Conservation (phyloP, 2,888 invertebrate genomes). For the Malacosoma neustria region DNA sequence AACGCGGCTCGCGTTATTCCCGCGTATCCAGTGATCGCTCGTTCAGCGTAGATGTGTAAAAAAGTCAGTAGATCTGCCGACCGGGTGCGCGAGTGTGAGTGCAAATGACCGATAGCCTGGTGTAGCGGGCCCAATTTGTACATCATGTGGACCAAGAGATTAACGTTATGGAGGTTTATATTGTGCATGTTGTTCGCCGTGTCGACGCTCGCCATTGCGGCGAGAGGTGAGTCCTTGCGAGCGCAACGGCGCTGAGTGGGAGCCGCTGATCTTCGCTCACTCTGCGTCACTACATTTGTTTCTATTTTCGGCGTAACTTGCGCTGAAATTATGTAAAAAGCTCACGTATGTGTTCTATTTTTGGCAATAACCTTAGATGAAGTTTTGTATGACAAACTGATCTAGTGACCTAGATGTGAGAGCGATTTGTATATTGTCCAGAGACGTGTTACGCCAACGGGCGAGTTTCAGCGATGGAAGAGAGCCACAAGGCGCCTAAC, state of each 20-base stretch:
- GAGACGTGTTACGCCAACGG: conserved; percentile 12
- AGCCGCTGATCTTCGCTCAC: conserved; percentile 31
- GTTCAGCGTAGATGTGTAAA: conserved; percentile 58
- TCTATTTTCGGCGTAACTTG: conserved; percentile 72
- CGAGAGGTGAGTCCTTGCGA: conserved; percentile 57
- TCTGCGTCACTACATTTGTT: conserved; percentile 56
- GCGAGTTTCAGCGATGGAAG: conserved; percentile 13
- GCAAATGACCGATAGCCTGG: conserved; percentile 70
- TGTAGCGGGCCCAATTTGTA: conserved; percentile 54
- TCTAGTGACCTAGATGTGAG: conserved; percentile 44
- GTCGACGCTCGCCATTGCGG: conserved; percentile 54
- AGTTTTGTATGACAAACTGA: conserved; percentile 51
- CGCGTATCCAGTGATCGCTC: conserved; percentile 22
- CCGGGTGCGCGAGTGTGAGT: conserved; percentile 70
- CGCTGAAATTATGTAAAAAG: conserved; percentile 76
- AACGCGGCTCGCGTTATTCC: conserved; percentile 39
- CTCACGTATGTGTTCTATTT: conserved; percentile 69
- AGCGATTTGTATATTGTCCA: conserved; percentile 19
- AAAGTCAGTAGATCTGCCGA: conserved; percentile 58
- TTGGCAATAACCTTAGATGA: conserved; percentile 64
- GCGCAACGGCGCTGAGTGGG: conserved; percentile 25
- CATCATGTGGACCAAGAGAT: conserved; percentile 71
- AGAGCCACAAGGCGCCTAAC: neutral
- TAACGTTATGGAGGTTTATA: conserved; percentile 67
- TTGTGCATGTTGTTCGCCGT: conserved; percentile 63